These are phyloP conservation scores for Hylia prasina DNA, from an alignment of 2,113 vertebrate species.

Conservation along the genomic window DNA sequence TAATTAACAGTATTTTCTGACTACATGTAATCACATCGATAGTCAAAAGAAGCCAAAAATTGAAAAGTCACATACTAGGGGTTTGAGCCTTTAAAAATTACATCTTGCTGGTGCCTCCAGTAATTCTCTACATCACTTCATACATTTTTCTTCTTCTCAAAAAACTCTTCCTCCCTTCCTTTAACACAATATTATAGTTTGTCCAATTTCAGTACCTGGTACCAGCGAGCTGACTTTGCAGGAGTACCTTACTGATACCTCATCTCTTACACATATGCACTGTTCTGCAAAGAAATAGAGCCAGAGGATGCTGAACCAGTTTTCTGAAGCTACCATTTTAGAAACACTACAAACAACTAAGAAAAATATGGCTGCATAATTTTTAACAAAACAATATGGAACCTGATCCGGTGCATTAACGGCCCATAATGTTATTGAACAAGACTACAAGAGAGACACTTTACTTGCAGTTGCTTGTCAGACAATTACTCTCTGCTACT, in stretches of 20 bases:
- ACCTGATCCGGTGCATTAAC: constrained; percentile 73
- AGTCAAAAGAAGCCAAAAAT: not conserved
- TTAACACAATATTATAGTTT: not conserved
- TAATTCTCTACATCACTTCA: not conserved
- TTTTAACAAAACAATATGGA: constrained; percentile 68
- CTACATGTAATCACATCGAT: not conserved
- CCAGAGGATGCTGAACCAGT: not conserved
- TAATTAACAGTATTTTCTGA: not conserved
- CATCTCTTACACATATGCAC: not conserved
- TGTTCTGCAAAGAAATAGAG: not conserved
- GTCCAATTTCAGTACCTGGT: not conserved
- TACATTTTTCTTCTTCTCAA: not conserved
- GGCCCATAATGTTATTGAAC: constrained; percentile 78
- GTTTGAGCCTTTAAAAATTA: not conserved
- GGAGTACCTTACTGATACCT: not conserved
- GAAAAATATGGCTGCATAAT: constrained; percentile 38
- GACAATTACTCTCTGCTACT: constrained; percentile 78
- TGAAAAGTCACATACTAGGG: not conserved
- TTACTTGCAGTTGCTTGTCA: constrained; percentile 78
- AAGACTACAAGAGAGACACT: constrained; percentile 76
- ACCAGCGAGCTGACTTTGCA: not conserved
- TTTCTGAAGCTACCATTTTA: constrained; percentile 23
- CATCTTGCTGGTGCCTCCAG: not conserved
- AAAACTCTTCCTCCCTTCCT: not conserved
- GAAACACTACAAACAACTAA: not conserved